phyloP scores from a whole-genome alignment of 2,797 vertebrate species.

The Limnodromus scolopaceus region DNA sequence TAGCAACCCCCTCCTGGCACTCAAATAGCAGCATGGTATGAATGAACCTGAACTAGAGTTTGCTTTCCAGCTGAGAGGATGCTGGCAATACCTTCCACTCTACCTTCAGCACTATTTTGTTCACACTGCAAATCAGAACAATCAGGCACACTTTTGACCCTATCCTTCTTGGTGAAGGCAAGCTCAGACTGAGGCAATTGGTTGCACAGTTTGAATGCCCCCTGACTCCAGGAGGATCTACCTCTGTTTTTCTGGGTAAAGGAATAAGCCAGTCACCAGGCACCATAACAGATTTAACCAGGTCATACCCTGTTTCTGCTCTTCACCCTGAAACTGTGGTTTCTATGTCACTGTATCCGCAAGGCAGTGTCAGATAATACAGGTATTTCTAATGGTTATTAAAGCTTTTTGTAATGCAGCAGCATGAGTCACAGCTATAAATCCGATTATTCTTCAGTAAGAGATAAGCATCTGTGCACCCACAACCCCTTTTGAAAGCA shows the following conservation, averaged over 20 bases:
- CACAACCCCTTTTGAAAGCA: background rate
- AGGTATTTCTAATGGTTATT: background rate
- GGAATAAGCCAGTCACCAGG: background rate
- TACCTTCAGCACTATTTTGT: background rate
- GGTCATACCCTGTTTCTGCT: background rate
- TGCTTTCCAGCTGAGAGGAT: background rate
- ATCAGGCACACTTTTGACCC: background rate
- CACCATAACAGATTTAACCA: background rate
- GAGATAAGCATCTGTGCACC: background rate
- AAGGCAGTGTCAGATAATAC: background rate
- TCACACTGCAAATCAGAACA: background rate
- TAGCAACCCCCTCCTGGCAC: background rate
- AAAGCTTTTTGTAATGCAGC: background rate
- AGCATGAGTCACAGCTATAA: background rate
- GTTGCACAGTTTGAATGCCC: background rate
- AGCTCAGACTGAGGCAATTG: background rate
- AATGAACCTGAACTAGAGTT: background rate
- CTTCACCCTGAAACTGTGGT: background rate
- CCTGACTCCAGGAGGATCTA: background rate
- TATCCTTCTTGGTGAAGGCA: background rate
- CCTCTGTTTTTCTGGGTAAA: background rate
- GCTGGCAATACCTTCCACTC: background rate
- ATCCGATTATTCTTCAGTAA: background rate
- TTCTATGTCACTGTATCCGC: background rate
- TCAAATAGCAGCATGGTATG: accelerated